Evolutionary conservation across 1,140 invertebrate species (phyloP), one percentile per base, ranked within the genome.

Genomic region (Atta cephalotes): DNA sequence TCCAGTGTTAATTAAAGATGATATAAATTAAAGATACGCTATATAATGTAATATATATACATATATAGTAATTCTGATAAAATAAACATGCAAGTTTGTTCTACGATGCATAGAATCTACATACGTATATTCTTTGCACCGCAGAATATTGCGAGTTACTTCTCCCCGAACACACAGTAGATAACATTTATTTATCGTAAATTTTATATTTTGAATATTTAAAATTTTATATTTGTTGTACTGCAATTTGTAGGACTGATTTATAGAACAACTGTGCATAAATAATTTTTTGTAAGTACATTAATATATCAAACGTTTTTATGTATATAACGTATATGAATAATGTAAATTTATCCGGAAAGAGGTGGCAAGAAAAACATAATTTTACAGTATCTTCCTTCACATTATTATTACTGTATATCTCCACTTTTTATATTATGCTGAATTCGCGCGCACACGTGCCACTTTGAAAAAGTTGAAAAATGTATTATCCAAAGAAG

Each of bases 281-380:
- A 82, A 74, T 74, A 28, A 84, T 76, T 84, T 84, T 18, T 76
- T 62, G 80, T 84, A 84, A 84, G 70, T 84, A 84, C 80, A 84
- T 84, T 84, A 84, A 60, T 84, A 35, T 84, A 35, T 84, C 39
- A 84, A 84, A 84, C 53, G 62, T 14, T 53, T 84, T 82, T 84
- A 84, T 76, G 56, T 25, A 82, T 72, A 72, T 7, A 84, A 84
- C 45, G 14, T 76, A 76, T 39, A 76, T 45, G 35, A 31, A 84
- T 82, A 74, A 74, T 14, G 39, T 84, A 53, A 81, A 81, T 71
- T 58, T 3, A n/a, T 62, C 12, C n/a, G 31, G 7, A 84, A 68
- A 72, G 56, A 72, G 70, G 28, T 35, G 39, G n/a, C 71, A 76
- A 84, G 35, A 74, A 84, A 49, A 53, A 71, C 56, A n/a, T 74